phyloP scores from a whole-genome alignment of 1,140 invertebrate species.

The Apis laboriosa region DNA sequence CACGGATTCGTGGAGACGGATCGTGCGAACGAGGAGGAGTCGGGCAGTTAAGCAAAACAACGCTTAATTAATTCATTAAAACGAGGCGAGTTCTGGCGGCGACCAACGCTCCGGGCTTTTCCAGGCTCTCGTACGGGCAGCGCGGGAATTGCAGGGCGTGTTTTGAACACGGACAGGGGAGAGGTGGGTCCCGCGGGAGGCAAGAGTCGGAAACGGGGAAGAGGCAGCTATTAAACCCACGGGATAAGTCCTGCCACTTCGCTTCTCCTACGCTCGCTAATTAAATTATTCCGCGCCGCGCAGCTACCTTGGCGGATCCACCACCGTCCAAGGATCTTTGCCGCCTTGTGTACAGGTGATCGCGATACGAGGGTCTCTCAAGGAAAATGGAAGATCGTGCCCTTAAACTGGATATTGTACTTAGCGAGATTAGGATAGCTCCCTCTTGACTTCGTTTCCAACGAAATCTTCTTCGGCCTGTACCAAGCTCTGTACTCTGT shows the following conservation, averaged over 20 bases:
- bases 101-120: background rate
- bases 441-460: too few species aligned
- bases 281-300: conserved; percentile 70
- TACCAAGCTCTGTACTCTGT: too few species aligned
- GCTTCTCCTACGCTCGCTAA: conserved; percentile 64
- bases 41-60: conserved; percentile 33
- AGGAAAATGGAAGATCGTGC: conserved; percentile 2
- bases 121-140: conserved; percentile 12
- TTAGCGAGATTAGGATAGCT: background rate
- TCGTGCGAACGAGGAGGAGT: too few species aligned
- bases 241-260: conserved; percentile 72
- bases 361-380: background rate
- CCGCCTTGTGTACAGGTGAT: background rate
- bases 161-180: conserved; percentile 32
- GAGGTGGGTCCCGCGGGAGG: conserved; percentile 51
- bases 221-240: conserved; percentile 70
- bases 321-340: background rate
- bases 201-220: conserved; percentile 50
- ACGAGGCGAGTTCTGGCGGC: background rate
- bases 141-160: background rate
- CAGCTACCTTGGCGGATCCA: conserved; percentile 1
- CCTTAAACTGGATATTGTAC: background rate
- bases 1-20: too few species aligned
- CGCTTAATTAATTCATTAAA: conserved; percentile 57
- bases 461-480: too few species aligned